Evolutionary conservation across 2,888 invertebrate genomes (phyloP).

Genomic region (Boloria euphrosyne): DNA sequence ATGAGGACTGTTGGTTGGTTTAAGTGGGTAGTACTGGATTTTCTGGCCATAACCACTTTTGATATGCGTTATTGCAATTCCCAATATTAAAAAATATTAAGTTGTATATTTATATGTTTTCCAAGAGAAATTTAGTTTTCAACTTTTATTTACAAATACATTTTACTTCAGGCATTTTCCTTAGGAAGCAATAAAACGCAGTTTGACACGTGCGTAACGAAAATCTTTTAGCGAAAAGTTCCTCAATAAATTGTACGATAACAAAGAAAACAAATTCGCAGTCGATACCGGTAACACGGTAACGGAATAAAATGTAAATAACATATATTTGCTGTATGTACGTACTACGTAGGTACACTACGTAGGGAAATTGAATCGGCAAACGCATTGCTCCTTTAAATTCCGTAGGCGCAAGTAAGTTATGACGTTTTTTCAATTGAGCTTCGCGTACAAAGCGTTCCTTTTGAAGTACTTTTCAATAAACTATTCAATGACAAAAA

Average conservation of each 20-base stretch:
- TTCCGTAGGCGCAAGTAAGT: conserved; percentile 56
- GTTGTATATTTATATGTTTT: too few species aligned
- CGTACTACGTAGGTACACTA: conserved; percentile 36
- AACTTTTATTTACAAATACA: too few species aligned
- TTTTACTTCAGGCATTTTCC: too few species aligned
- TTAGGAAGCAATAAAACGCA: background rate
- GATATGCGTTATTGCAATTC: too few species aligned
- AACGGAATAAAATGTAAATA: conserved; percentile 51
- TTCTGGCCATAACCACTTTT: too few species aligned
- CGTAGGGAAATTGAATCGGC: conserved; percentile 55
- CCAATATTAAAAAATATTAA: too few species aligned
- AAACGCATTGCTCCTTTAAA: conserved; percentile 59
- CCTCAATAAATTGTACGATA: conserved; percentile 18
- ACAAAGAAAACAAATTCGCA: conserved; percentile 34
- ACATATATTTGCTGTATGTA: conserved; percentile 32
- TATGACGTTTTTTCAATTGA: conserved; percentile 41
- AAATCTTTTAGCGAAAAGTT: conserved; percentile 12
- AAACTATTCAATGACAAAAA: conserved; percentile 3
- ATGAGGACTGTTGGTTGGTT: too few species aligned
- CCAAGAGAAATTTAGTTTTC: too few species aligned
- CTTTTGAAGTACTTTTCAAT: conserved; percentile 20
- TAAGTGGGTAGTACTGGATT: too few species aligned
- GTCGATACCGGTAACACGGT: conserved; percentile 20
- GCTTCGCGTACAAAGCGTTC: conserved; percentile 4
- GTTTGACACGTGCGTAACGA: background rate